Evolutionary conservation across 2,797 vertebrate species (phyloP).

Genomic region (Emydoidea blandingii): DNA sequence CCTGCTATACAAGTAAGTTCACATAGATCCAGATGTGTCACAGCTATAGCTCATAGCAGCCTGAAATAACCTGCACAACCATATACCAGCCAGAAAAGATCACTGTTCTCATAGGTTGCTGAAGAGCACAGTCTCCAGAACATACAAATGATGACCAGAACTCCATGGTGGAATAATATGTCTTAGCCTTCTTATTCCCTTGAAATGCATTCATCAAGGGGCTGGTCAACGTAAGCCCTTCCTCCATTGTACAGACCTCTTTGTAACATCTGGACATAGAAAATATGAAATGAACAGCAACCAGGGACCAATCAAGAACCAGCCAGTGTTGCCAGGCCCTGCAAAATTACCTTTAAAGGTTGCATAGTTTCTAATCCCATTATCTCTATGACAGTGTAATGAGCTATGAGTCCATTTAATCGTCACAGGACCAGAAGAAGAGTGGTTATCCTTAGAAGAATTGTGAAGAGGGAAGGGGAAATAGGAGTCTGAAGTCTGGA

Average conservation of each 20-base stretch:
- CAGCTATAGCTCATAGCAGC: fast-evolving
- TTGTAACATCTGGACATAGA: neutral
- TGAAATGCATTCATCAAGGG: neutral
- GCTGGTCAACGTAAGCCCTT: neutral
- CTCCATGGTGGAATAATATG: neutral
- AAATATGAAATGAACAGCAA: neutral
- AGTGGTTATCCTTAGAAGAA: neutral
- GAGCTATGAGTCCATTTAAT: neutral
- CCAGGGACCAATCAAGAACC: neutral
- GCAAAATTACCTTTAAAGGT: fast-evolving
- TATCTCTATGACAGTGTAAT: neutral
- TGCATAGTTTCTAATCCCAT: neutral
- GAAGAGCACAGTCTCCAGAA: neutral
- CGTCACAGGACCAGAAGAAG: neutral
- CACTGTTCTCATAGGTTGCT: neutral
- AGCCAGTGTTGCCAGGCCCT: neutral
- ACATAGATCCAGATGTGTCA: neutral
- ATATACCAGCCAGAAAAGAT: neutral
- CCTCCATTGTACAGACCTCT: neutral
- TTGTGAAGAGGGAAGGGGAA: neutral
- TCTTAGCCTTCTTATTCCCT: neutral
- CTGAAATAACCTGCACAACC: neutral
- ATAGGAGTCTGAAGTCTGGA: too few species aligned
- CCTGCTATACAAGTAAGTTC: neutral
- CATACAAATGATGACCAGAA: fast-evolving